phyloP scores from a whole-genome alignment of 2,888 invertebrate genomes.

The Trissonchulus sp. region DNA sequence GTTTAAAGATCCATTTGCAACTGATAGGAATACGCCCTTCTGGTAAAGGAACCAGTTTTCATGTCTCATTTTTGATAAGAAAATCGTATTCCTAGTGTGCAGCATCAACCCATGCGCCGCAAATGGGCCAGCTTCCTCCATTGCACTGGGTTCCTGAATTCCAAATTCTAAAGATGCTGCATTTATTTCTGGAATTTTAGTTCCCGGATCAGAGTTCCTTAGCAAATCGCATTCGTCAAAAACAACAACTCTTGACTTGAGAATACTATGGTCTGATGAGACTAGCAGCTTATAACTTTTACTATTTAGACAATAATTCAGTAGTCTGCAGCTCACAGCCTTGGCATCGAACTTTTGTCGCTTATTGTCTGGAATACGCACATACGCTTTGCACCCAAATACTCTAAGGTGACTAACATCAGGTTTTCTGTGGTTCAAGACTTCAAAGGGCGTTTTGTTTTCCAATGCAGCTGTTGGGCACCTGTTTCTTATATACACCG shows the following conservation, averaged over 20 bases:
- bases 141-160: too few relatives aligned
- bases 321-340: background rate
- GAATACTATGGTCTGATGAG: background rate
- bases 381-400: background rate
- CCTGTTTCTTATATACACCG: background rate
- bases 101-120: background rate
- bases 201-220: too few relatives aligned
- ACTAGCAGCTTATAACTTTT: background rate
- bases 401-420: background rate
- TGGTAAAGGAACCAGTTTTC: background rate
- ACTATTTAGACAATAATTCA: background rate
- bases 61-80: background rate
- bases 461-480: background rate
- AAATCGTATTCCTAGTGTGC: background rate
- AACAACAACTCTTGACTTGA: background rate
- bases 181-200: too few relatives aligned
- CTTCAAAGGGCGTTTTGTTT: background rate
- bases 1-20: background rate
- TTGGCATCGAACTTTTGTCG: background rate
- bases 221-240: background rate
- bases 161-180: too few relatives aligned
- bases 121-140: too few relatives aligned
- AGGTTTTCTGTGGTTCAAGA: background rate
- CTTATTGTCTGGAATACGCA: background rate
- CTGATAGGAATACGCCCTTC: background rate